phyloP scores from a whole-genome alignment of 1,140 invertebrate genomes.

The Bombus haemorrhoidalis region DNA sequence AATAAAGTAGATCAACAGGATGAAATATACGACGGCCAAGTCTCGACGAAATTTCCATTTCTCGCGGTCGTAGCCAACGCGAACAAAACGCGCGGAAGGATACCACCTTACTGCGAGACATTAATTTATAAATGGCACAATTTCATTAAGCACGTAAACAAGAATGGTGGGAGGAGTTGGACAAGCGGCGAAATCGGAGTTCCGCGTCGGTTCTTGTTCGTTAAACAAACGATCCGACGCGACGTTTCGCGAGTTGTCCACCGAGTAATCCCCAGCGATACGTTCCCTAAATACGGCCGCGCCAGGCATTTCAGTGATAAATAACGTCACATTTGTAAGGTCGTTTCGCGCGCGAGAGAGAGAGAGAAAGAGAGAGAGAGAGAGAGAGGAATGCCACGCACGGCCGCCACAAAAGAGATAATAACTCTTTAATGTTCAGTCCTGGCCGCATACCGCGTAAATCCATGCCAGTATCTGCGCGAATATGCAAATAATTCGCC shows the following conservation, averaged over 20 bases:
- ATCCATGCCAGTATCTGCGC: background rate
- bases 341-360: conserved; percentile 5
- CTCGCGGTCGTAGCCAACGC: background rate
- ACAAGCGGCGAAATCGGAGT: background rate
- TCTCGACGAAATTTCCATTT: background rate
- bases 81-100: background rate
- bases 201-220: background rate
- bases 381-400: conserved; percentile 21
- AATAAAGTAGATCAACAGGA: background rate
- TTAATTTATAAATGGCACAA: conserved; percentile 31
- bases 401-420: conserved; percentile 29
- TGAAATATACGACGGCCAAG: background rate
- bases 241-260: conserved; percentile 5
- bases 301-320: conserved; percentile 13
- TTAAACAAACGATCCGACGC: conserved; percentile 18
- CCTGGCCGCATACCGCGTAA: conserved; percentile 12
- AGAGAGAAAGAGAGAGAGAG: background rate
- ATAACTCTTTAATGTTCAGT: conserved; percentile 40
- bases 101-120: background rate
- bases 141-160: conserved; percentile 15
- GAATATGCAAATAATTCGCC: conserved; percentile 37
- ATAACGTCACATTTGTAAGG: conserved; percentile 39
- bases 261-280: conserved; percentile 4
- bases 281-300: background rate
- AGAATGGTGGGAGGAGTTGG: background rate